A percentile compares a stretch with the other conserved stretches of the same genome.
Evolutionary conservation across 2,888 invertebrate species (phyloP).

Genomic region (Mycalesis mineus): DNA sequence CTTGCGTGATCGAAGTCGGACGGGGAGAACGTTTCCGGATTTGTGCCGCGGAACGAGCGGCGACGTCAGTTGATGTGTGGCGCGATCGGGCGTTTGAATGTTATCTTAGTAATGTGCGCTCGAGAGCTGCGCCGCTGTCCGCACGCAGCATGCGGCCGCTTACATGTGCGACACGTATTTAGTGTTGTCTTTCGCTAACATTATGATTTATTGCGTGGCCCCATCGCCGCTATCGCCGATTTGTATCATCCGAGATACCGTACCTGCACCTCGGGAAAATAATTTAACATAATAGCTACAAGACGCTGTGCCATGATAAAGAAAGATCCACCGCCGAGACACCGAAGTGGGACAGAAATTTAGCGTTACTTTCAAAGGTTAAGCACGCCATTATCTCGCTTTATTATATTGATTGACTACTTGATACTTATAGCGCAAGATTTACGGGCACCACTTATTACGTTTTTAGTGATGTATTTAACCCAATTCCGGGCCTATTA

Average conservation of each 20-base stretch:
- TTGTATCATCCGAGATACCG: slow-evolving; percentile 31
- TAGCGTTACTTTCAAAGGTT: slow-evolving; percentile 24
- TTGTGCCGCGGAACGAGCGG: slow-evolving; percentile 46
- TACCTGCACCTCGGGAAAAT: slow-evolving; percentile 26
- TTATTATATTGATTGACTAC: slow-evolving; percentile 15
- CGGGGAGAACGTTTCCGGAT: slow-evolving; percentile 44
- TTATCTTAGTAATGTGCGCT: slow-evolving; percentile 35
- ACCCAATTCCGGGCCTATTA: slow-evolving; percentile 17
- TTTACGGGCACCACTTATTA: slow-evolving; percentile 14
- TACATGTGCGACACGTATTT: slow-evolving; percentile 54
- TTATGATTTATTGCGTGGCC: slow-evolving; percentile 52
- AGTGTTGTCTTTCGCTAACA: slow-evolving; percentile 39
- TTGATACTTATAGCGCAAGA: slow-evolving; percentile 1
- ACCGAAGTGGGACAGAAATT: slow-evolving; percentile 25
- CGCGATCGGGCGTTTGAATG: slow-evolving; percentile 39
- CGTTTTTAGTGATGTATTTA: slow-evolving; percentile 16
- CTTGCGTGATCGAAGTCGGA: slow-evolving; percentile 32
- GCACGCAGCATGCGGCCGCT: slow-evolving; percentile 56
- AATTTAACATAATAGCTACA: slow-evolving; percentile 31
- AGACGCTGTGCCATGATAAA: slow-evolving; percentile 25
- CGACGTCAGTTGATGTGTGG: slow-evolving; percentile 37
- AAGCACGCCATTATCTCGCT: slow-evolving; percentile 21
- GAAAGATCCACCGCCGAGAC: slow-evolving; percentile 21
- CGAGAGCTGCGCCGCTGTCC: slow-evolving; percentile 32
- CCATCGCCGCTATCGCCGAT: slow-evolving; percentile 31